These are phyloP conservation scores for Melanotus villosus DNA, from an alignment of 2,888 invertebrate species.

Conservation along the genomic window DNA sequence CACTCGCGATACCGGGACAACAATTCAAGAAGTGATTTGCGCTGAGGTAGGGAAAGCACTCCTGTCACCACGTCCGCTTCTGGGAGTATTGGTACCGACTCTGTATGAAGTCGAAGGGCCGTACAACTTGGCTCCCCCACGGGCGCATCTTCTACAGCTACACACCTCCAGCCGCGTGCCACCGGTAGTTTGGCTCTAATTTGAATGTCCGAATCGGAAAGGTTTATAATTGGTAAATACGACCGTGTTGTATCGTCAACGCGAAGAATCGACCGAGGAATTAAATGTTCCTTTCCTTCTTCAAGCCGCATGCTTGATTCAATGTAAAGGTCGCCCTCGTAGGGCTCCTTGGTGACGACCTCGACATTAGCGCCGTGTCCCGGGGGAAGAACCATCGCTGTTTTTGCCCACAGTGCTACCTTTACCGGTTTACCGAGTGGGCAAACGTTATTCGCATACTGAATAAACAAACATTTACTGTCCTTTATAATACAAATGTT, in stretches of 20 bases:
- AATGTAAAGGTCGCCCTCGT: background rate
- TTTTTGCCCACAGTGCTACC: constrained; percentile 19
- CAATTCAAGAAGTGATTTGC: background rate
- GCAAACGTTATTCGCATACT: background rate
- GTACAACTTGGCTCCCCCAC: background rate
- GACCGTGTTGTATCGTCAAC: background rate
- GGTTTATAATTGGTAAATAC: background rate
- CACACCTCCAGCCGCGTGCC: background rate
- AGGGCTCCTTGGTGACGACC: background rate
- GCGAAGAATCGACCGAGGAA: background rate
- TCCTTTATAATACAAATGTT: background rate
- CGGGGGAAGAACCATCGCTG: constrained; percentile 15
- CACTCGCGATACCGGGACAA: constrained; percentile 8
- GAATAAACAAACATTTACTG: background rate
- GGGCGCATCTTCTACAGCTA: background rate
- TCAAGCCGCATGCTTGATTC: background rate
- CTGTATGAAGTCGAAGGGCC: background rate
- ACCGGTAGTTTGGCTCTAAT: background rate
- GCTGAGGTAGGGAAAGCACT: background rate
- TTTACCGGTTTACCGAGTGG: background rate
- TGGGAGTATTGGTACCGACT: background rate
- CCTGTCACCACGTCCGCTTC: background rate
- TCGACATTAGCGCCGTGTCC: background rate
- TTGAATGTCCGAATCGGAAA: background rate
- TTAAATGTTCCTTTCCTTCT: background rate